Evolutionary conservation across 2,888 invertebrate genomes (phyloP).

Genomic region (Creontiades dilutus): DNA sequence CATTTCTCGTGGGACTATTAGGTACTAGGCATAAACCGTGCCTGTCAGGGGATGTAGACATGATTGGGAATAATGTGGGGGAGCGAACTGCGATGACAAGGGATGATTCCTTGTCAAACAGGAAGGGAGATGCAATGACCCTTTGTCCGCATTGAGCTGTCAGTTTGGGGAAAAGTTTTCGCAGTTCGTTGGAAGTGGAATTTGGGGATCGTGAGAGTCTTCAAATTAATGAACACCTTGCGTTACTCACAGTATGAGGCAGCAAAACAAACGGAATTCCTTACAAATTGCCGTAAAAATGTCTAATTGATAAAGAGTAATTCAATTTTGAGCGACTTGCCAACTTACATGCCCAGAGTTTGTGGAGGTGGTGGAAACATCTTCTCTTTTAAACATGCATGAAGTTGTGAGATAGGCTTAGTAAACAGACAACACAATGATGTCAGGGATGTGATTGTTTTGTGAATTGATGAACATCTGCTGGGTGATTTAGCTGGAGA

Average conservation of each 20-base stretch:
- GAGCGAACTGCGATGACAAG: slow-evolving; percentile 33
- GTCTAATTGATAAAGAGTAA: too few relatives aligned
- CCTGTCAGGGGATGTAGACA: slow-evolving; percentile 37
- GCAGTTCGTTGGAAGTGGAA: slow-evolving; percentile 22
- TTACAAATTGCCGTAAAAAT: too few relatives aligned
- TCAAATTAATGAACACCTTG: neutral
- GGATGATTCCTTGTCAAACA: slow-evolving; percentile 52
- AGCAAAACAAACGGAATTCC: too few relatives aligned
- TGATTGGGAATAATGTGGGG: slow-evolving; percentile 54
- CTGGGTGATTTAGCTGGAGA: too few relatives aligned
- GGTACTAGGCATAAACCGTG: slow-evolving; percentile 16
- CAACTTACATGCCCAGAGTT: too few relatives aligned
- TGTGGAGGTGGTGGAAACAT: too few relatives aligned
- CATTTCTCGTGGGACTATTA: slow-evolving; percentile 16
- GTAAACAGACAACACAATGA: too few relatives aligned
- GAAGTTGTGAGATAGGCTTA: too few relatives aligned
- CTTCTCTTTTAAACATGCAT: too few relatives aligned
- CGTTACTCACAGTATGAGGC: neutral
- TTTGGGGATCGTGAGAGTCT: slow-evolving; percentile 13
- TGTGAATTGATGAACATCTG: too few relatives aligned
- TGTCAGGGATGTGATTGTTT: too few relatives aligned
- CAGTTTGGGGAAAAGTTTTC: slow-evolving; percentile 29
- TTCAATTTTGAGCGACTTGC: too few relatives aligned
- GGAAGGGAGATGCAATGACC: slow-evolving; percentile 17
- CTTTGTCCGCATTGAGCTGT: neutral